A percentile compares a stretch with the other conserved stretches of the same genome.
These are phyloP conservation scores for Parelbella ahira DNA, from an alignment of 2,888 invertebrate species.

Conservation along the genomic window DNA sequence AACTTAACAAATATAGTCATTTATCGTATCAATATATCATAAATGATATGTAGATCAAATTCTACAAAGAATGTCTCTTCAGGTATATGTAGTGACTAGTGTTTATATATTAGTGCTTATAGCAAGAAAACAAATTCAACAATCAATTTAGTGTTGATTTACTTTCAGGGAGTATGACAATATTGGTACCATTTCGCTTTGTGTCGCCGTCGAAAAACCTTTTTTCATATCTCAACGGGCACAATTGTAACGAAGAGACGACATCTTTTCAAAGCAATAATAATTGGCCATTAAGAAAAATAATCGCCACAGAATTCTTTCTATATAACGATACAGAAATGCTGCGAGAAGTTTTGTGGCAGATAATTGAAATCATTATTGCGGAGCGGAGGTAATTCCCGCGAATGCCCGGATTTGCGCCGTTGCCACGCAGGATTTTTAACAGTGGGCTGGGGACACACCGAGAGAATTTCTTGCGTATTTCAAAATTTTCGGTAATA, in stretches of 20 bases:
- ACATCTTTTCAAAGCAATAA: slow-evolving; percentile 14
- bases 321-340: slow-evolving; percentile 30
- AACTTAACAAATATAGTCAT: no score
- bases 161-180: not conserved
- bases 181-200: not conserved
- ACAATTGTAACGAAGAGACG: not conserved
- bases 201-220: not conserved
- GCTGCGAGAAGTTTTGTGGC: slow-evolving; percentile 33
- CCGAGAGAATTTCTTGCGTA: no score
- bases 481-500: no score
- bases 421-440: slow-evolving; percentile 26
- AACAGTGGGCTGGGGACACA: slow-evolving; percentile 6
- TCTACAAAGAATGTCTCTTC: no score
- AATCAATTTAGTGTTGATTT: no score
- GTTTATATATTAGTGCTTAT: no score
- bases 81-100: no score
- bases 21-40: no score
- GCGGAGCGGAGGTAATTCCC: slow-evolving; percentile 38
- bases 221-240: slow-evolving; percentile 1
- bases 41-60: no score
- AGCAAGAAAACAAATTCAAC: no score
- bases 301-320: slow-evolving; percentile 14
- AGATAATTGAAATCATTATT: slow-evolving; percentile 48
- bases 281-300: slow-evolving; percentile 21
- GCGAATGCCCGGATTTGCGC: slow-evolving; percentile 40